These are phyloP conservation scores for Brachionus angularis DNA, from an alignment of 1,140 invertebrate species.

Conservation along the genomic window DNA sequence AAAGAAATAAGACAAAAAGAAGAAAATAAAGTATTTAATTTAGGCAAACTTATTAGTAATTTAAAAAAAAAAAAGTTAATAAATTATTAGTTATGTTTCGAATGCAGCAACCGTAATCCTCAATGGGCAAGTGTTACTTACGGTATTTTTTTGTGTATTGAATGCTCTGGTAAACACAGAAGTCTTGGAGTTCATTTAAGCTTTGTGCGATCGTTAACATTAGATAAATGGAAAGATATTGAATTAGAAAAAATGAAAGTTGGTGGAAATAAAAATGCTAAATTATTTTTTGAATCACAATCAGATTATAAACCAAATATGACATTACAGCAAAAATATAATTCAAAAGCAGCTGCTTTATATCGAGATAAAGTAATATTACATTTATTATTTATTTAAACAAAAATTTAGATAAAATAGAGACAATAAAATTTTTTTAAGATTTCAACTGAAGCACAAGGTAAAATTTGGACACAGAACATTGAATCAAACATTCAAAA, in stretches of 20 bases:
- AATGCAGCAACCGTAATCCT: conserved; percentile 87
- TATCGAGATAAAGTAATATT: conserved; percentile 82
- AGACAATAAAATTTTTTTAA: conserved; percentile 53
- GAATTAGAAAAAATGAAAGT: conserved; percentile 97
- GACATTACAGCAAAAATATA: conserved; percentile 82
- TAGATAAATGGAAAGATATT: conserved; percentile 98
- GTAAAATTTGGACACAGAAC: conserved; percentile 78
- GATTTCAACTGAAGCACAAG: conserved; percentile 80
- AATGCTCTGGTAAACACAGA: conserved; percentile 93
- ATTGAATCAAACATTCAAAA: no score
- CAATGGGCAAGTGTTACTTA: conserved; percentile 96
- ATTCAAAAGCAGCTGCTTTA: conserved; percentile 84
- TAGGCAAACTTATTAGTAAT: neutral
- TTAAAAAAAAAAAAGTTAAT: conserved; percentile 36
- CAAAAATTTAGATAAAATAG: neutral
- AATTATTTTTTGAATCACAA: conserved; percentile 82
- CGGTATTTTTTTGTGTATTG: conserved; percentile 94
- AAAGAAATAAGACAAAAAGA: conserved; percentile 77
- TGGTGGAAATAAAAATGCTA: conserved; percentile 85
- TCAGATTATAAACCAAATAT: conserved; percentile 76
- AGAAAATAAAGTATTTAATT: conserved; percentile 77
- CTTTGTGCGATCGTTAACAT: conserved; percentile 78
- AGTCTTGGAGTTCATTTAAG: conserved; percentile 86
- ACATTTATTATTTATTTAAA: no score
- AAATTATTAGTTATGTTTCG: conserved; percentile 98